Evolutionary conservation across 1,140 invertebrate species (phyloP).

Genomic region (Luehdorfia chinensis): DNA sequence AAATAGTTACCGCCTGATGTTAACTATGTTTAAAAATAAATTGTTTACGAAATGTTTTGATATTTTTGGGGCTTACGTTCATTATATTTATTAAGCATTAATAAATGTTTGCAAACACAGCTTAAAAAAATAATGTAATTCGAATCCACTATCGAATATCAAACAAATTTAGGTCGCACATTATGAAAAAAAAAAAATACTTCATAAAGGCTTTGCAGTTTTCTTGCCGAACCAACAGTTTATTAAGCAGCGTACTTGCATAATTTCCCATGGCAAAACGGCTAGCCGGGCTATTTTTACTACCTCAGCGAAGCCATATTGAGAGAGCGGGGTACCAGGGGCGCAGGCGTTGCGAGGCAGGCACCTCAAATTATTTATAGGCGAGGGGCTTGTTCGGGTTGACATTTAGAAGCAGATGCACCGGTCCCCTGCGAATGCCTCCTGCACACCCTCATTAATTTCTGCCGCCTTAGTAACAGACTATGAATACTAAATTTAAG

Average conservation of each 20-base stretch:
- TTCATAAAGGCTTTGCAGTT: conserved; percentile 9
- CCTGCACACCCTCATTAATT: conserved; percentile 60
- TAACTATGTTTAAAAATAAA: too few relatives aligned
- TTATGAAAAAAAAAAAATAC: too few relatives aligned
- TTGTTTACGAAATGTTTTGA: too few relatives aligned
- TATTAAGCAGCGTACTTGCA: conserved; percentile 30
- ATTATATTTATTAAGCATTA: too few relatives aligned
- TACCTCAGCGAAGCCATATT: conserved; percentile 54
- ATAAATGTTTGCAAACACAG: too few relatives aligned
- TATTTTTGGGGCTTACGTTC: too few relatives aligned
- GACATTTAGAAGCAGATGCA: conserved; percentile 73
- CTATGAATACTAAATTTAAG: conserved; percentile 44
- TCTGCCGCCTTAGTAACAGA: conserved; percentile 55
- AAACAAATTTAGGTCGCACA: too few relatives aligned
- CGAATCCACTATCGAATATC: too few relatives aligned
- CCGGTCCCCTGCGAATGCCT: conserved; percentile 43
- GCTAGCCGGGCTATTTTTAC: conserved; percentile 60
- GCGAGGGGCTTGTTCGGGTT: conserved; percentile 50
- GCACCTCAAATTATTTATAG: conserved; percentile 72
- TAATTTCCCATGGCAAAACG: conserved; percentile 50
- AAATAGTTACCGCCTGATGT: neutral
- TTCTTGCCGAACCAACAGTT: conserved; percentile 20
- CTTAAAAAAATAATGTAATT: too few relatives aligned
- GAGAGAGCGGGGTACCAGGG: conserved; percentile 44
- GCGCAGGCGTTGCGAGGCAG: conserved; percentile 31